phyloP scores from a whole-genome alignment of 2,113 vertebrate genomes.

The Dasyornis broadbenti region DNA sequence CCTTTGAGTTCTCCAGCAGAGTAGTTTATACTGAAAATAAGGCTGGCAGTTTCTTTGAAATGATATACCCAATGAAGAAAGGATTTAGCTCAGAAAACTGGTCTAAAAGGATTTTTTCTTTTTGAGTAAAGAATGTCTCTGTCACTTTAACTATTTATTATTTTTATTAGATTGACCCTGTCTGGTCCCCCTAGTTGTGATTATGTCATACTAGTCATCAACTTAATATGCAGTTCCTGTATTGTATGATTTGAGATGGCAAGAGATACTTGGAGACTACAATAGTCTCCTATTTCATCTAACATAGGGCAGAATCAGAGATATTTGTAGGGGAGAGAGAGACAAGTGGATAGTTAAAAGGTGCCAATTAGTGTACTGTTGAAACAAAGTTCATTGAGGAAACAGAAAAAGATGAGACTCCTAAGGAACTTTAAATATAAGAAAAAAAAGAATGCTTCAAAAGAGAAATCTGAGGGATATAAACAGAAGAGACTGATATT shows the following conservation, averaged over 20 bases:
- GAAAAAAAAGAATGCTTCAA: neutral
- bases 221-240: neutral
- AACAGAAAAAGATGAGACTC: neutral
- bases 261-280: neutral
- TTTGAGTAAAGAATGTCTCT: neutral
- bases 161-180: neutral
- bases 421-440: neutral
- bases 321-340: neutral
- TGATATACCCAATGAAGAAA: neutral
- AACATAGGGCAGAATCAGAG: neutral
- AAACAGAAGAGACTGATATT: neutral
- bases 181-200: neutral
- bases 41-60: neutral
- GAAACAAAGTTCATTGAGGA: neutral
- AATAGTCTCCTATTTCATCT: neutral
- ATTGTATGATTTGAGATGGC: neutral
- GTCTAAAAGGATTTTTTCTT: neutral
- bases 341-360: neutral
- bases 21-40: neutral
- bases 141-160: neutral
- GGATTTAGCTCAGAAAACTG: neutral
- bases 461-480: neutral
- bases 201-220: neutral
- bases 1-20: neutral
- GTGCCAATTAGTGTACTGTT: neutral